These are phyloP conservation scores for Suillia variegata DNA, from an alignment of 2,888 invertebrate species.

Conservation along the genomic window DNA sequence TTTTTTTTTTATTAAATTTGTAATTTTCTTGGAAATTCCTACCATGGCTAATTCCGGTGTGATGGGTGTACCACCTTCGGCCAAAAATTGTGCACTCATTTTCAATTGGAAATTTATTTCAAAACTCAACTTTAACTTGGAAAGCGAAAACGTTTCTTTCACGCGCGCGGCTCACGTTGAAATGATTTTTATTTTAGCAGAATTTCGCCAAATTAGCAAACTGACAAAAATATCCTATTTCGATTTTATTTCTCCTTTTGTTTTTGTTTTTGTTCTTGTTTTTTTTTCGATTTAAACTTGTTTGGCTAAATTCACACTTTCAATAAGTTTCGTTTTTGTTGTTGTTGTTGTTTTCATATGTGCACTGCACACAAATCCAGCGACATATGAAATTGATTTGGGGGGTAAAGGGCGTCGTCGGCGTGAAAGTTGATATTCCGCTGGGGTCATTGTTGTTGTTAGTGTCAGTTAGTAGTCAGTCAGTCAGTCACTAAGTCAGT, in stretches of 20 bases:
- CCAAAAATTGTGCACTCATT: slow-evolving; percentile 54
- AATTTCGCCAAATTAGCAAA: slow-evolving; percentile 1
- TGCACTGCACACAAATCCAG: no score
- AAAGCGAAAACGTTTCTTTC: no score
- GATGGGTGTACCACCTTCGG: slow-evolving; percentile 68
- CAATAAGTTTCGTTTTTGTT: no score
- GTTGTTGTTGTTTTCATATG: no score
- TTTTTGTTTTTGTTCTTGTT: no score
- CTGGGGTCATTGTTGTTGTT: neutral
- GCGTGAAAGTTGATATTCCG: neutral
- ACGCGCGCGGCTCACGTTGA: slow-evolving; percentile 7
- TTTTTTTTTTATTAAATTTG: no score
- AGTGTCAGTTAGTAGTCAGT: neutral
- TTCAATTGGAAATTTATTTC: slow-evolving; percentile 1
- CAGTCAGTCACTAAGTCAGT: slow-evolving; percentile 51
- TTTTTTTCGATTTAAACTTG: no score
- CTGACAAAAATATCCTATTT: slow-evolving; percentile 23
- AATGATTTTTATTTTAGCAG: slow-evolving; percentile 17
- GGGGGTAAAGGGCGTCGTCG: no score
- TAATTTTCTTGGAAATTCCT: slow-evolving; percentile 50
- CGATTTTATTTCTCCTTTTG: neutral
- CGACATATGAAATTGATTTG: no score
- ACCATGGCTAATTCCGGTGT: slow-evolving; percentile 70
- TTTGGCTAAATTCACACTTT: no score
- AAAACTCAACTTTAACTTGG: no score